phyloP scores from a whole-genome alignment of 2,888 invertebrate genomes.

The Acronicta aceris region DNA sequence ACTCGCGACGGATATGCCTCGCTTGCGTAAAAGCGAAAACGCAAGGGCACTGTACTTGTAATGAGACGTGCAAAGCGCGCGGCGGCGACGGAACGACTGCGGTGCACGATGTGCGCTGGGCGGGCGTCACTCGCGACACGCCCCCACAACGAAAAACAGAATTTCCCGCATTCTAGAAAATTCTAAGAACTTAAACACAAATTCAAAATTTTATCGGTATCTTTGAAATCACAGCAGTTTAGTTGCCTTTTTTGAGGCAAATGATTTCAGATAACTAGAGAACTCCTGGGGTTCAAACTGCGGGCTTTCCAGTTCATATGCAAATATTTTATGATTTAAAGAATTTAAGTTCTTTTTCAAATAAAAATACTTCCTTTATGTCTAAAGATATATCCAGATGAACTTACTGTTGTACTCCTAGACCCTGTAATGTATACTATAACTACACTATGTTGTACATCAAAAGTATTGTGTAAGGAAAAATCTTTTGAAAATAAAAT shows the following conservation, averaged over 20 bases:
- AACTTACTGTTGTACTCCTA: no score
- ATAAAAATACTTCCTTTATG: no score
- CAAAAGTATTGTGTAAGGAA: no score
- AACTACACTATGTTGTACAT: no score
- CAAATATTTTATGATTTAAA: no score
- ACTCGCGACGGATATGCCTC: conserved; percentile 21
- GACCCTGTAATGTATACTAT: no score
- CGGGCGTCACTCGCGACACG: conserved; percentile 77
- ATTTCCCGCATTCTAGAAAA: conserved; percentile 46
- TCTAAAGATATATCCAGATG: no score
- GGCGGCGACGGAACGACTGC: conserved; percentile 66
- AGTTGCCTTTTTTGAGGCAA: no score
- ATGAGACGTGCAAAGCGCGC: conserved; percentile 58
- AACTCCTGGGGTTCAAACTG: no score
- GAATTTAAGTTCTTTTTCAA: no score
- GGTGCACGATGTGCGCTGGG: conserved; percentile 71
- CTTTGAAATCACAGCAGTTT: conserved; percentile 4
- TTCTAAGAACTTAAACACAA: conserved; percentile 32
- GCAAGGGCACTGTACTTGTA: conserved; percentile 6
- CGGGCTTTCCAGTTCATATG: no score
- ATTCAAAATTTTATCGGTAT: conserved; percentile 11
- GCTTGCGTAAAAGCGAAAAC: conserved; percentile 27
- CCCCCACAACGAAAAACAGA: conserved; percentile 65
- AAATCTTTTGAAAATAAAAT: neutral
- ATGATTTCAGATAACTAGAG: no score